Conservation (phyloP, 2,797 vertebrate species). For the Cirrhinus mrigala region DNA sequence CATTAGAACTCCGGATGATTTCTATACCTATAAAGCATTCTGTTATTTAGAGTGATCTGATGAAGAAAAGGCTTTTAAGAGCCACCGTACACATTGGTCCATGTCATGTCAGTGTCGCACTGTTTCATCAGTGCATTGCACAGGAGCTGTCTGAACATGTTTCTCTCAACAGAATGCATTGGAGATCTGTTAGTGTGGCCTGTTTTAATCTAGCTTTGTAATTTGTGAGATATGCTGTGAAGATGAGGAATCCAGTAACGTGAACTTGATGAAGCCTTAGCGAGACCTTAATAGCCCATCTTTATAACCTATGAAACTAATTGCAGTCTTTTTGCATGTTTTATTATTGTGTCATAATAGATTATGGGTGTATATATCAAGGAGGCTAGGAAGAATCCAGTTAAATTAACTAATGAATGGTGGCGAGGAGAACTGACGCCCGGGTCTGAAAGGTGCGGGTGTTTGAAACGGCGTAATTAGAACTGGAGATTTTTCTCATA, state of each 20-base stretch:
- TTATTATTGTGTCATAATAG: conserved; percentile 77
- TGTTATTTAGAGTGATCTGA: not conserved
- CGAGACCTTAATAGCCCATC: conserved; percentile 72
- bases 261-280: conserved; percentile 71
- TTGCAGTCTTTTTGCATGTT: conserved; percentile 67
- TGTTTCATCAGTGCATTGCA: conserved; percentile 1
- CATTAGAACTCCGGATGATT: not conserved
- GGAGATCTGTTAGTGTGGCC: conserved; percentile 13
- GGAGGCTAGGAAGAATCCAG: conserved; percentile 66
- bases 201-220: conserved; percentile 46
- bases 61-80: conserved; percentile 24
- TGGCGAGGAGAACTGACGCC: conserved; percentile 71
- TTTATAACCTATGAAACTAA: conserved; percentile 74
- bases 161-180: not conserved
- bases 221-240: conserved; percentile 64
- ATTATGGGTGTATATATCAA: conserved; percentile 73
- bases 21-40: not conserved
- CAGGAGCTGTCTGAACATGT: not conserved
- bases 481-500: not conserved
- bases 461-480: not conserved
- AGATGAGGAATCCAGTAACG: conserved; percentile 67
- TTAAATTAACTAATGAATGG: conserved; percentile 66
- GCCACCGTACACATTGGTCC: not conserved
- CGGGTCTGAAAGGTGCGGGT: conserved; percentile 52
- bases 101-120: conserved; percentile 13